Evolutionary conservation across 2,888 invertebrate species (phyloP).

Genomic region (Andrena bicolor): DNA sequence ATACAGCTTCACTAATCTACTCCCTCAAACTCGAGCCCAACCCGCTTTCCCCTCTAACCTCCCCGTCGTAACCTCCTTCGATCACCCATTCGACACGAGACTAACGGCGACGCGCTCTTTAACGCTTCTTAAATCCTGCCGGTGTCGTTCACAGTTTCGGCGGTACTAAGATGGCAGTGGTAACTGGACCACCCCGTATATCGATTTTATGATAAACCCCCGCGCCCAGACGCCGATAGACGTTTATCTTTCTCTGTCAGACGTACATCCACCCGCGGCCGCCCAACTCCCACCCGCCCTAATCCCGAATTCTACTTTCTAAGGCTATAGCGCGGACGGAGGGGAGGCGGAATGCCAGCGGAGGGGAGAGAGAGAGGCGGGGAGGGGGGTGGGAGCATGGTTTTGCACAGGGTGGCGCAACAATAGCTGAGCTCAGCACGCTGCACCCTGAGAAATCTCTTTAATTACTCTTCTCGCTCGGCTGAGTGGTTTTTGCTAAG

Average conservation of each 20-base stretch:
- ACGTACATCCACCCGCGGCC: constrained; percentile 23
- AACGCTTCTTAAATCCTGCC: not conserved
- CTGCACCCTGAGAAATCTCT: constrained; percentile 56
- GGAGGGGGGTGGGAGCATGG: not conserved
- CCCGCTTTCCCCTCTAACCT: not conserved
- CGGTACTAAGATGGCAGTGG: not conserved
- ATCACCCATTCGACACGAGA: not conserved
- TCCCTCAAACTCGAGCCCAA: not conserved
- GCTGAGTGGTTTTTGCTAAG: constrained; percentile 46
- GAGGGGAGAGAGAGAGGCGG: too few relatives aligned
- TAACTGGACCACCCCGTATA: constrained; percentile 32
- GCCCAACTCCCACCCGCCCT: constrained; percentile 4
- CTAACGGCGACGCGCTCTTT: not conserved
- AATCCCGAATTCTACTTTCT: constrained; percentile 59
- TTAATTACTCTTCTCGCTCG: constrained; percentile 62
- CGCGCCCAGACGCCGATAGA: constrained; percentile 38
- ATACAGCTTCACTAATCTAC: not conserved
- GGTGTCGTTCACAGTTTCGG: not conserved
- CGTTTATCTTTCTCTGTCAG: constrained; percentile 59
- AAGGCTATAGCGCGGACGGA: constrained; percentile 21
- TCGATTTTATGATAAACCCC: constrained; percentile 61
- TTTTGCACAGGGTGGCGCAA: constrained; percentile 46
- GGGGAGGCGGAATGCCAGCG: too few relatives aligned
- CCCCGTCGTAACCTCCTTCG: not conserved
- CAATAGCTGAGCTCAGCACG: constrained; percentile 51